Percentiles rank a stretch among this genome's conserved stretches.
These are phyloP conservation scores for Aldrovandia affinis DNA, from an alignment of 2,797 vertebrate genomes.

Conservation along the genomic window DNA sequence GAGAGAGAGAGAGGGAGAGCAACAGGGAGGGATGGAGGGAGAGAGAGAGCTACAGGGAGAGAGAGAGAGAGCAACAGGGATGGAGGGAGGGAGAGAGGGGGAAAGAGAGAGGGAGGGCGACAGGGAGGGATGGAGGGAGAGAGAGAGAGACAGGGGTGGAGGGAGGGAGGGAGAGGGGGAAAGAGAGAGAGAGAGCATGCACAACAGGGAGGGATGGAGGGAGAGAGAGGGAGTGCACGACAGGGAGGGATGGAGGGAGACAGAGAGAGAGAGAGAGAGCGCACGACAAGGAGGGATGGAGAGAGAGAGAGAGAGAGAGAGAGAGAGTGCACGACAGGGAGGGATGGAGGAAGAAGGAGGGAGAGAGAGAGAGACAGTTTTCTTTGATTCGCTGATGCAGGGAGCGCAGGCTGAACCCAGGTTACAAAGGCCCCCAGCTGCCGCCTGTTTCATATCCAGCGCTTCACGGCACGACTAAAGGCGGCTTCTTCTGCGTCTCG, in stretches of 20 bases:
- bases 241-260: no score
- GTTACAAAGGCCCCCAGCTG: background rate
- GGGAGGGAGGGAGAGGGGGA: no score
- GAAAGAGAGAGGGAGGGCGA: conserved; percentile 1
- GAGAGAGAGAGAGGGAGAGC: background rate
- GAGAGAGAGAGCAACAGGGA: background rate
- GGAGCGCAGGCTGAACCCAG: background rate
- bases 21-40: no score
- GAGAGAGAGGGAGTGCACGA: no score
- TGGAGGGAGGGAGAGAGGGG: no score
- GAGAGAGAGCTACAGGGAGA: conserved; percentile 3
- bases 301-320: no score
- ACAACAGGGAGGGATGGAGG: conserved; percentile 1
- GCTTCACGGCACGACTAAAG: background rate
- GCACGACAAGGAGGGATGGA: conserved; percentile 26
- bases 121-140: no score
- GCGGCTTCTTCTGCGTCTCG: background rate
- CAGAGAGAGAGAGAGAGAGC: background rate
- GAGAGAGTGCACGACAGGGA: background rate
- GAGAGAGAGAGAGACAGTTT: background rate
- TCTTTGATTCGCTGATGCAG: background rate
- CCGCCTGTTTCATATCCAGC: background rate
- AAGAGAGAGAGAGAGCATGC: background rate
- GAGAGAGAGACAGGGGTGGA: background rate
- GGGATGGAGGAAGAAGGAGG: no score